Base-by-base conservation (phyloP, 2,888 invertebrate species). In the Drosophila borborema region DNA sequence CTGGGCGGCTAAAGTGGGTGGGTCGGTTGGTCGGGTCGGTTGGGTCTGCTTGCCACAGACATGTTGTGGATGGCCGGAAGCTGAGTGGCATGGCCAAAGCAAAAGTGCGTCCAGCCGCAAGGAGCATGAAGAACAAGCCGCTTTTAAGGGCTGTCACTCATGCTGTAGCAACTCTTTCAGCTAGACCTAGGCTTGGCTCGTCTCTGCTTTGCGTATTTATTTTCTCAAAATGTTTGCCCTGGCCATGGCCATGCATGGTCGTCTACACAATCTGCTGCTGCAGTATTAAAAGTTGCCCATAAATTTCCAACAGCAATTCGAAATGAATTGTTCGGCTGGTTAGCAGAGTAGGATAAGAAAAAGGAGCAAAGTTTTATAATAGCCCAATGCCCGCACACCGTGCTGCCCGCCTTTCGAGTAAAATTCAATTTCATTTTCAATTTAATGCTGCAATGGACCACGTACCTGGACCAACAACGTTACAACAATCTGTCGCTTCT, bases 381-480 rank as follows among this genome's bases (percentile, higher is more conserved):
- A 72, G 78, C 74, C 74, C 48, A 16, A n/a, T 49, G 58, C 69
- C 63, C 64, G 64, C 65, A 64, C 1, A 3, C 5, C 20, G 12
- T 34, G 10, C 48, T 1, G 1, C 16, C 6, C 16, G 18, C 3
- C 8, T n/a, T 55, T 14, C 36, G 23, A 69, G 68, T 10, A 23
- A 89, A 86, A 89, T 86, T 86, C 87, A 86, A 86, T 89, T 86
- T 86, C 72, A 86, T 82, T 86, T 86, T 88, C 82, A 86, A 82
- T 86, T 85, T 88, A 79, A 88, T 88, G 86, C 83, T 88, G 88
- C 82, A 87, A 70, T 75, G 78, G 72, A 63, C 81, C 71, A 86
- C 72, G 65, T 72, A 82, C 79, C 85, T 82, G 64, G 62, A 34
- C 68, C 67, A 18, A 36, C 48, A 53, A 28, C 28, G 28, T 28